Evolutionary conservation across 2,888 invertebrate genomes (phyloP).

Genomic region (Mimumesa dahlbomi): DNA sequence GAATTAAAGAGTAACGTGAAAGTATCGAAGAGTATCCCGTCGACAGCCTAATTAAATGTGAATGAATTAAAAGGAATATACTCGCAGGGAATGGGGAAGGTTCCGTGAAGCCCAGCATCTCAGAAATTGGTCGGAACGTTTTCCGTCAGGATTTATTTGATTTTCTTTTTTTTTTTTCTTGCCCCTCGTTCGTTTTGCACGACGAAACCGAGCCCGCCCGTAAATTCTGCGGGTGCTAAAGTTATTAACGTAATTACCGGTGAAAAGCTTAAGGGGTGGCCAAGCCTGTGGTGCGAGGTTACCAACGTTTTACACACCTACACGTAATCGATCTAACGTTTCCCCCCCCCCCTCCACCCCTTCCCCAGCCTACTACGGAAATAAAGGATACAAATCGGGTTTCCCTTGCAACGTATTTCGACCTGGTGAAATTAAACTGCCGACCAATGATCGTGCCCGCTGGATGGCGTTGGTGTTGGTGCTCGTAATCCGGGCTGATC

Average conservation of each 20-base stretch:
- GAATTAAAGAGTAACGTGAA: no score
- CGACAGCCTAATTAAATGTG: no score
- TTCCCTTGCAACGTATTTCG: constrained; percentile 43
- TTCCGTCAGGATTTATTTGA: no score
- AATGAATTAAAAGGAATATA: no score
- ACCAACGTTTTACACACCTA: neutral
- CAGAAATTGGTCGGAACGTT: no score
- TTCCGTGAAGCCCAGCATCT: no score
- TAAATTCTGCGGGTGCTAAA: constrained; percentile 43
- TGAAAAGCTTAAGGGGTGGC: constrained; percentile 29
- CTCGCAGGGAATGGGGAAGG: no score
- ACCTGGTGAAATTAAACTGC: constrained; percentile 59
- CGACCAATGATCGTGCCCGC: constrained; percentile 32
- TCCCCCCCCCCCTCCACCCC: no score
- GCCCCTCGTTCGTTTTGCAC: constrained; percentile 9
- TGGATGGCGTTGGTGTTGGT: constrained; percentile 40
- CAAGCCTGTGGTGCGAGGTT: neutral
- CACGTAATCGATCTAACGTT: constrained; percentile 49
- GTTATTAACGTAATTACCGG: constrained; percentile 57
- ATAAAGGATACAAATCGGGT: constrained; percentile 52
- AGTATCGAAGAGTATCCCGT: no score
- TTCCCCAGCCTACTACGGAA: no score
- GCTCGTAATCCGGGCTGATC: constrained; percentile 71
- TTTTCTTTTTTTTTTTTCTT: no score
- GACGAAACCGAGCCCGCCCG: neutral